Conservation (phyloP, 2,888 invertebrate genomes). For the Melieria omissa region DNA sequence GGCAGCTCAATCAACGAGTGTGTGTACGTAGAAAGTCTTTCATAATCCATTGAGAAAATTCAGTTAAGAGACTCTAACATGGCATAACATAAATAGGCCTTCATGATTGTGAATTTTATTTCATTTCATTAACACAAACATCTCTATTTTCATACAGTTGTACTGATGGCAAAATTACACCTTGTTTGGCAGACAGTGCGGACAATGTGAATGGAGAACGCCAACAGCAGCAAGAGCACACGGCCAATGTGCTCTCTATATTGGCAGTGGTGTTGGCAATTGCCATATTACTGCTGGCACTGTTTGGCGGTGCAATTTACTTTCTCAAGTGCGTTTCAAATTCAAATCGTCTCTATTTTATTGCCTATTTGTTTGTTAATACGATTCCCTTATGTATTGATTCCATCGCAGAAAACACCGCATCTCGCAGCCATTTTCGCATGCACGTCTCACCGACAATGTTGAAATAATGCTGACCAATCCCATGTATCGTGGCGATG, state of each 20-base stretch:
- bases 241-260: conserved; percentile 58
- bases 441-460: conserved; percentile 84
- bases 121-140: background rate
- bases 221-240: conserved; percentile 45
- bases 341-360: background rate
- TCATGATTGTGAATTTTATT: background rate
- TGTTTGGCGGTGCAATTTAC: conserved; percentile 62
- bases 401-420: conserved; percentile 66
- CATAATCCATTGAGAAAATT: background rate
- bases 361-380: background rate
- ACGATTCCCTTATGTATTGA: background rate
- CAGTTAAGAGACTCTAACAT: too few relatives aligned
- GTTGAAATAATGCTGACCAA: conserved; percentile 80
- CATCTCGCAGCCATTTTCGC: conserved; percentile 76
- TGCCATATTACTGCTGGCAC: conserved; percentile 55
- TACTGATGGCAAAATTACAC: conserved; percentile 55
- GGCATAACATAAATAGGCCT: too few relatives aligned
- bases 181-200: conserved; percentile 64
- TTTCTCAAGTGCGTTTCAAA: conserved; percentile 66
- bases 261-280: conserved; percentile 59
- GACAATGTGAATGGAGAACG: conserved; percentile 60
- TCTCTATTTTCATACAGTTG: conserved; percentile 50
- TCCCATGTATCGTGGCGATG: conserved; percentile 85
- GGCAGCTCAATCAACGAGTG: conserved; percentile 66
- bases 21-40: conserved; percentile 51